Evolutionary conservation across 2,888 invertebrate genomes (phyloP).

Genomic region (Dugesia japonica): DNA sequence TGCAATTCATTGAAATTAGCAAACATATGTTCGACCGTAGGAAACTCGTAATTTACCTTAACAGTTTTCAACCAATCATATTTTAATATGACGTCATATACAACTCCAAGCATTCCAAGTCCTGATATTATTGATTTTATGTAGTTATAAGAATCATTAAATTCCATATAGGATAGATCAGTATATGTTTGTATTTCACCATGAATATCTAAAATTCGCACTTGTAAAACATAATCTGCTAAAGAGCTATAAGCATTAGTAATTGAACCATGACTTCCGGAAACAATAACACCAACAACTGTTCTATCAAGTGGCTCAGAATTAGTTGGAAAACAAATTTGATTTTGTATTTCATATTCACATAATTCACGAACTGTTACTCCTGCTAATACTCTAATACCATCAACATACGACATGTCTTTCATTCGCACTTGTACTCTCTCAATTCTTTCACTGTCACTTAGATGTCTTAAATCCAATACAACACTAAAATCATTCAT

Average conservation of each 20-base stretch:
- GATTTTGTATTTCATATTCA: constrained; percentile 27
- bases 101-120: constrained; percentile 30
- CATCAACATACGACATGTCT: neutral
- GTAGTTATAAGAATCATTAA: neutral
- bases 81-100: constrained; percentile 31
- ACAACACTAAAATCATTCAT: constrained; percentile 21
- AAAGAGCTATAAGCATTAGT: neutral
- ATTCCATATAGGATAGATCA: neutral
- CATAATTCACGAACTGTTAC: constrained; percentile 20
- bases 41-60: constrained; percentile 22
- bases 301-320: neutral
- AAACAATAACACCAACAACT: constrained; percentile 24
- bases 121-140: neutral
- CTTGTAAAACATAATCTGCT: constrained; percentile 24
- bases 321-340: constrained; percentile 17
- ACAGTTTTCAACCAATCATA: constrained; percentile 4
- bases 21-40: neutral
- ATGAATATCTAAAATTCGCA: constrained; percentile 21
- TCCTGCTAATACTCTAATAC: constrained; percentile 24
- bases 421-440: neutral
- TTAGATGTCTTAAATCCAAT: neutral
- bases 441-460: constrained; percentile 22
- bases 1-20: neutral
- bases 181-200: constrained; percentile 16
- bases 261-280: constrained; percentile 15